Evolutionary conservation across 2,113 vertebrate species (phyloP).

Genomic region (Cebidichthys violaceus): DNA sequence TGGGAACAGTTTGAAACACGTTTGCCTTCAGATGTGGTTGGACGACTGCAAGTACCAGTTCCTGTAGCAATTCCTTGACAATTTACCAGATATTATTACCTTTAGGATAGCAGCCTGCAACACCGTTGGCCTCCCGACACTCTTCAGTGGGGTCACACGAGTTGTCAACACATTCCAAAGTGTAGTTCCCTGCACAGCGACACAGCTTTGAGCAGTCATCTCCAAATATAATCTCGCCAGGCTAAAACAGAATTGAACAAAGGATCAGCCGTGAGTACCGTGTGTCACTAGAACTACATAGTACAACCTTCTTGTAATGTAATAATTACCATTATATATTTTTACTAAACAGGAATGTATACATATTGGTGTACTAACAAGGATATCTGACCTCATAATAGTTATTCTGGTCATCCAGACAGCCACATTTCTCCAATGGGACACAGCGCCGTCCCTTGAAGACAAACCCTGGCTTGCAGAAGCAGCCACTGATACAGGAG

Average conservation of each 20-base stretch:
- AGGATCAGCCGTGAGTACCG: not conserved
- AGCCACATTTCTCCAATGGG: conserved; percentile 82
- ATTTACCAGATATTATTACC: no score
- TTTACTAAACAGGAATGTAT: not conserved
- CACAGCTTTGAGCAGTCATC: no score
- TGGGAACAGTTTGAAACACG: no score
- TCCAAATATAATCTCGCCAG: conserved; percentile 82
- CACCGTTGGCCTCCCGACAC: no score
- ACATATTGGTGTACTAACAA: not conserved
- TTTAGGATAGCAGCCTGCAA: no score
- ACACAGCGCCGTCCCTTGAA: conserved; percentile 80
- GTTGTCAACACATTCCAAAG: no score
- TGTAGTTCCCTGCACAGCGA: no score
- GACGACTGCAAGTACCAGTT: no score
- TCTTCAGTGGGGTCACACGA: no score
- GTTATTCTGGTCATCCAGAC: conserved; percentile 80
- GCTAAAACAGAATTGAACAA: conserved; percentile 63
- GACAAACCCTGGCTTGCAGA: conserved; percentile 86
- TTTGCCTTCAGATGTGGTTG: no score
- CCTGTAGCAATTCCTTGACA: no score
- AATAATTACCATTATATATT: not conserved
- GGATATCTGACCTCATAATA: conserved; percentile 83
- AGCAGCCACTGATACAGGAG: conserved; percentile 83
- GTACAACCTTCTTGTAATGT: not conserved
- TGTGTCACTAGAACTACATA: not conserved